Conservation (phyloP, 2,113 vertebrate species). For the Dinomys branickii region DNA sequence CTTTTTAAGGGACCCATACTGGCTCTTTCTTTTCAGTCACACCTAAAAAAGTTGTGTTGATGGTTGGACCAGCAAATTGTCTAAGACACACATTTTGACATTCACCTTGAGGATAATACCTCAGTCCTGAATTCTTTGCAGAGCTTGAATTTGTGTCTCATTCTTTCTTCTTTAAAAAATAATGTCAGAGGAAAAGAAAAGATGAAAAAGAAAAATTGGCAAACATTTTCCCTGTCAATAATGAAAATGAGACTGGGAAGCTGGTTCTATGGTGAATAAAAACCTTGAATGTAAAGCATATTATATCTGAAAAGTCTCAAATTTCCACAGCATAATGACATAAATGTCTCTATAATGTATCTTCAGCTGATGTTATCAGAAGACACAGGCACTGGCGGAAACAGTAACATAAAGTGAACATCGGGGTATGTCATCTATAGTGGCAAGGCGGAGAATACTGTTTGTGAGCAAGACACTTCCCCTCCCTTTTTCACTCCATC, state of each 20-base stretch:
- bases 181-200: background rate
- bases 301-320: conserved; percentile 49
- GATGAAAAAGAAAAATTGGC: conserved; percentile 36
- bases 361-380: background rate
- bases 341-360: conserved; percentile 32
- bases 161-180: conserved; percentile 19
- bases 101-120: conserved; percentile 12
- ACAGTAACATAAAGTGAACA: background rate
- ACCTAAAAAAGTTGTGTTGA: background rate
- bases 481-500: background rate
- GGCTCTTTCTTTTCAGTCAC: background rate
- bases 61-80: background rate
- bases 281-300: conserved; percentile 41
- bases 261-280: conserved; percentile 19
- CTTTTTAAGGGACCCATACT: background rate
- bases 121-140: background rate
- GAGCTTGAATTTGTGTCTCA: background rate
- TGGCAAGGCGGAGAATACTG: background rate
- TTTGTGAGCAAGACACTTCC: background rate
- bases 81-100: conserved; percentile 44
- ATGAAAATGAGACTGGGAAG: conserved; percentile 61
- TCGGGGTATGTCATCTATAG: background rate
- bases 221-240: conserved; percentile 60
- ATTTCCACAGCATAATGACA: conserved; percentile 48
- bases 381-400: background rate